A percentile compares a stretch with the other conserved stretches of the same genome.
These are phyloP conservation scores for Drosophila niveifrons DNA, from an alignment of 2,888 invertebrate genomes.

Conservation along the genomic window DNA sequence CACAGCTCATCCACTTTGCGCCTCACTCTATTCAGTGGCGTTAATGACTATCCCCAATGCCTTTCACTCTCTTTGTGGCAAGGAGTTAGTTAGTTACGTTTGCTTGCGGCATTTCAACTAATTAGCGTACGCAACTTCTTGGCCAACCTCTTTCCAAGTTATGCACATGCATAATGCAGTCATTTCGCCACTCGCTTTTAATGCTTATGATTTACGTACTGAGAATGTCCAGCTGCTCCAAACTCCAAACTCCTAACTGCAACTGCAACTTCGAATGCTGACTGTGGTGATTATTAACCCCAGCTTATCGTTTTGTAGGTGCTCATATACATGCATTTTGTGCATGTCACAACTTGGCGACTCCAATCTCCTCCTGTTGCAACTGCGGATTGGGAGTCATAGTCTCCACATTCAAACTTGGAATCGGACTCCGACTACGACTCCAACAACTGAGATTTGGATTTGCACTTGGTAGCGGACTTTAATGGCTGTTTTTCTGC, in stretches of 20 bases:
- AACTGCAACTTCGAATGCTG: slow-evolving; percentile 1
- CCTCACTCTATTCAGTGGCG: slow-evolving; percentile 1
- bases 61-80: slow-evolving; percentile 71
- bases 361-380: slow-evolving; percentile 20
- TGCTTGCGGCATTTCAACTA: slow-evolving; percentile 63
- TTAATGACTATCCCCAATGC: slow-evolving; percentile 44
- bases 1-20: slow-evolving; percentile 45
- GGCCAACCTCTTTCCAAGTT: slow-evolving; percentile 55
- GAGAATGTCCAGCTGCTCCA: slow-evolving; percentile 49
- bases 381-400: not conserved
- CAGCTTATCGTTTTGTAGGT: slow-evolving; percentile 71
- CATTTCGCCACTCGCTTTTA: slow-evolving; percentile 46
- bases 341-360: slow-evolving; percentile 68
- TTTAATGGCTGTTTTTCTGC: slow-evolving; percentile 77
- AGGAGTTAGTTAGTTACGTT: slow-evolving; percentile 6
- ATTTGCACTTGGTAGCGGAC: slow-evolving; percentile 44
- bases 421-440: slow-evolving; percentile 17
- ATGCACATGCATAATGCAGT: slow-evolving; percentile 75
- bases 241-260: slow-evolving; percentile 13
- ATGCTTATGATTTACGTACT: slow-evolving; percentile 78
- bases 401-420: not conserved
- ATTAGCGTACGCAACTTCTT: slow-evolving; percentile 64
- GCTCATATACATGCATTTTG: slow-evolving; percentile 82
- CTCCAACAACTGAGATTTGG: slow-evolving; percentile 19
- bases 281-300: slow-evolving; percentile 70